Conservation (phyloP, 2,113 vertebrate species). For the Ictalurus punctatus region DNA sequence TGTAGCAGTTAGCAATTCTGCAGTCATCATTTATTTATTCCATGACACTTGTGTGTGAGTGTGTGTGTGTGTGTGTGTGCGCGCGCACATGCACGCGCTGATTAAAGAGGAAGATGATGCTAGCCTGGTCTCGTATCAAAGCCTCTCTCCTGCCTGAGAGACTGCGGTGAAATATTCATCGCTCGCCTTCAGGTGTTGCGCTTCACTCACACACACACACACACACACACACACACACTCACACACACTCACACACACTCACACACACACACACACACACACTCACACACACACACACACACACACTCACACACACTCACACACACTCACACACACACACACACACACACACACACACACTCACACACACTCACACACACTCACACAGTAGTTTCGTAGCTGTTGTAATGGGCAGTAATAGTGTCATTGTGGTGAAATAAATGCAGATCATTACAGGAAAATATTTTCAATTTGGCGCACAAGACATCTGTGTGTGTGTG, state of each 20-base stretch:
- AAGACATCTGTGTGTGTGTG: neutral
- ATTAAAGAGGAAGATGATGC: slow-evolving; percentile 22
- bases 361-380: too few species aligned
- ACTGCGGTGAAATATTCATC: slow-evolving; percentile 9
- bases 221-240: slow-evolving; percentile 4
- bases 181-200: neutral
- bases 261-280: neutral
- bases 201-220: neutral
- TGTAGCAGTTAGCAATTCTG: neutral
- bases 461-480: neutral
- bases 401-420: neutral
- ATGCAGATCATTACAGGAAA: neutral
- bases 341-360: slow-evolving; percentile 9
- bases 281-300: slow-evolving; percentile 10
- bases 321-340: neutral
- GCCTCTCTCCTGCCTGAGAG: neutral
- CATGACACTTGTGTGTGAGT: neutral
- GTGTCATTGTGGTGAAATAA: neutral
- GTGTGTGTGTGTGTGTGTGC: neutral
- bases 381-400: neutral
- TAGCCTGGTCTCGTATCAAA: slow-evolving; percentile 17
- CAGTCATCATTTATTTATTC: neutral
- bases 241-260: too few species aligned
- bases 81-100: neutral
- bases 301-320: neutral